Base-by-base conservation (phyloP, 2,797 vertebrate species). In the Myotis findleyi region DNA sequence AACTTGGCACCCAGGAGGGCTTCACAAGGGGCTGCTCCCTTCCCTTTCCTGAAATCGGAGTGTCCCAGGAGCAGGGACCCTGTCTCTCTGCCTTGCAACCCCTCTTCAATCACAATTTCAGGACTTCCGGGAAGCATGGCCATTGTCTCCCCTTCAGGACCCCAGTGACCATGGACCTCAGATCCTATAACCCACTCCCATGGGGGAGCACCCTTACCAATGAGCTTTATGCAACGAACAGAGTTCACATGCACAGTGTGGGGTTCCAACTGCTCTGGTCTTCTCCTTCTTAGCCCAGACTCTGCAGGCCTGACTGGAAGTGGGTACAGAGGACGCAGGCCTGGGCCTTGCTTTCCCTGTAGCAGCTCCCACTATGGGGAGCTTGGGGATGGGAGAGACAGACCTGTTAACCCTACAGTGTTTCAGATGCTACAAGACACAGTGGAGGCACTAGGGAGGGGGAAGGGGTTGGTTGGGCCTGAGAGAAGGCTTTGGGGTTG, bases 401-500 rank as follows among this genome's bases (percentile, higher is more conserved):
- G 41, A 88, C n/a, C 16, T 36, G 75, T 80, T 73, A 76, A 88
- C 57, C 47, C 62, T 55, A 62, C 51, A 59, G 57, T 81, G 73
- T 87, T 87, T 89, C 59, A 59, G 47, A 86, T n/a, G 83, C 33
- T 41, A 94, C 16, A 41, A 94, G 23, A 64, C 47, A 93, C 64
- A 79, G 53, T 66, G 41, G 77, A 92, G 72, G 33, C 47, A 87
- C 27, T 49, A 59, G 18, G 10, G 53, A 77, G 3, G 36, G 36
- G 44, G 62, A 30, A 33, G 11, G 17, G 10, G 1, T 57, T 57
- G 83, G 14, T 66, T 72, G 36, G 86, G 47, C 62, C 47, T 76
- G 38, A 89, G 59, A 17, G 62, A 51, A 55, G 27, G 27, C 49
- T 20, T 33, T 90, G 30, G 49, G 44, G 36, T 71, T 25, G 9